Percentiles rank a stretch among this genome's conserved stretches.
Evolutionary conservation across 2,888 invertebrate genomes (phyloP).

Genomic region (Chymomyza amoena): DNA sequence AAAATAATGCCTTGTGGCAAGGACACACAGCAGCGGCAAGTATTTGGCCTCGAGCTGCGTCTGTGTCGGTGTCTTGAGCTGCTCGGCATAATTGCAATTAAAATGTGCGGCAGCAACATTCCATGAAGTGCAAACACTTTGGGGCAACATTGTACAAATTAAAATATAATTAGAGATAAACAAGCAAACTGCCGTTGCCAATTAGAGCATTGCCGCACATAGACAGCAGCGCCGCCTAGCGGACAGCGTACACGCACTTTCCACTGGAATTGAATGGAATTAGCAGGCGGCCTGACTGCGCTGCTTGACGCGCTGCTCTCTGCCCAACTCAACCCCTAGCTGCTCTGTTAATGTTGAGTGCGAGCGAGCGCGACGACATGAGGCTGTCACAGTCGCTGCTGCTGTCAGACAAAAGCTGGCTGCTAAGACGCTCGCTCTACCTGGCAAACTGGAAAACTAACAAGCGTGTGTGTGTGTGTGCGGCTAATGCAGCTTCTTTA

Average conservation of each 20-base stretch:
- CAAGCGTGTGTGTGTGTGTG: conserved; percentile 71
- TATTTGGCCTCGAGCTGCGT: not conserved
- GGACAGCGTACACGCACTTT: conserved; percentile 62
- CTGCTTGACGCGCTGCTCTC: not conserved
- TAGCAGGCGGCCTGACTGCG: not conserved
- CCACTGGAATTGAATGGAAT: conserved; percentile 53
- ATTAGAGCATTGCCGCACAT: conserved; percentile 35
- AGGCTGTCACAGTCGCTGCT: conserved; percentile 6
- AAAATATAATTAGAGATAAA: conserved; percentile 75
- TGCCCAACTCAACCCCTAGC: conserved; percentile 2
- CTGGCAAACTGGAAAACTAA: conserved; percentile 53
- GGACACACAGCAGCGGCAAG: conserved; percentile 48
- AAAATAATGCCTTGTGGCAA: conserved; percentile 61
- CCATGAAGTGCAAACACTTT: conserved; percentile 67
- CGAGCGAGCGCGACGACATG: not conserved
- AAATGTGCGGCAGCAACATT: conserved; percentile 54
- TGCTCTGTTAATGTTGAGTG: conserved; percentile 30
- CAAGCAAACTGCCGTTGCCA: conserved; percentile 49
- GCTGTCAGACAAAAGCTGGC: conserved; percentile 1
- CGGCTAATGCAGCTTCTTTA: conserved; percentile 48
- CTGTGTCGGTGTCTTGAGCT: not conserved
- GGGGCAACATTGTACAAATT: conserved; percentile 56
- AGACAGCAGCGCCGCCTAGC: conserved; percentile 60
- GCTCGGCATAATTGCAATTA: conserved; percentile 68
- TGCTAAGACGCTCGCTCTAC: conserved; percentile 33